Evolutionary conservation across 2,113 vertebrate species (phyloP).

Genomic region (Zeus faber): DNA sequence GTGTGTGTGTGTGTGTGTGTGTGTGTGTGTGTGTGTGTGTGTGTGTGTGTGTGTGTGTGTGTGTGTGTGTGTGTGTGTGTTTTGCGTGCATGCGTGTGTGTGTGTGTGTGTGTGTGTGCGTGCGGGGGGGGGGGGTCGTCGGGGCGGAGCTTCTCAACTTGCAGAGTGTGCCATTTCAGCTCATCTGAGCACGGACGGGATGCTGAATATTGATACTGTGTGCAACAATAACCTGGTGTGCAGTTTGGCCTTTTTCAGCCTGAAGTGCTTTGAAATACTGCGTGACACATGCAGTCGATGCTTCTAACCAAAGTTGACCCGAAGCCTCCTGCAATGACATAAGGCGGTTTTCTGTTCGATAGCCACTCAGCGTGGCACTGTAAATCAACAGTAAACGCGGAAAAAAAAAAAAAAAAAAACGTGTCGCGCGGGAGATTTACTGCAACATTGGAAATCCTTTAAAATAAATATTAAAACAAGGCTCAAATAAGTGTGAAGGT

Average conservation of each 20-base stretch:
- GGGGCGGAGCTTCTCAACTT: conserved; percentile 66
- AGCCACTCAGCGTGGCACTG: conserved; percentile 68
- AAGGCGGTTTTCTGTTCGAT: conserved; percentile 67
- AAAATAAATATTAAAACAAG: conserved; percentile 78
- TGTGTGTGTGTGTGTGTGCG: neutral
- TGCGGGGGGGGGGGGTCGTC: conserved; percentile 18
- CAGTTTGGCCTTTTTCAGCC: conserved; percentile 62
- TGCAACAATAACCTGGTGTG: conserved; percentile 64
- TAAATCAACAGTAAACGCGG: conserved; percentile 77
- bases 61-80: neutral
- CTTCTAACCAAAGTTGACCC: conserved; percentile 63
- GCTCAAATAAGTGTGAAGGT: no score
- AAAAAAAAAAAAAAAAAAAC: conserved; percentile 72
- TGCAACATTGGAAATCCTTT: conserved; percentile 67
- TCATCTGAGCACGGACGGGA: conserved; percentile 68
- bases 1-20: neutral
- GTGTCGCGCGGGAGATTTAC: conserved; percentile 65
- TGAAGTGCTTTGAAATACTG: conserved; percentile 66
- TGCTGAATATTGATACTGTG: conserved; percentile 77
- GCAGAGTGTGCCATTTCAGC: conserved; percentile 71
- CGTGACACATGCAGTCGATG: conserved; percentile 44
- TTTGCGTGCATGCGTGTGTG: conserved; percentile 26
- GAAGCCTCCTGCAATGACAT: conserved; percentile 65
- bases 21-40: neutral
- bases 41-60: neutral